Percentiles rank a stretch among this genome's conserved stretches.
phyloP scores from a whole-genome alignment of 92 coral and sea anemone species.

The Parazoanthus darwini region DNA sequence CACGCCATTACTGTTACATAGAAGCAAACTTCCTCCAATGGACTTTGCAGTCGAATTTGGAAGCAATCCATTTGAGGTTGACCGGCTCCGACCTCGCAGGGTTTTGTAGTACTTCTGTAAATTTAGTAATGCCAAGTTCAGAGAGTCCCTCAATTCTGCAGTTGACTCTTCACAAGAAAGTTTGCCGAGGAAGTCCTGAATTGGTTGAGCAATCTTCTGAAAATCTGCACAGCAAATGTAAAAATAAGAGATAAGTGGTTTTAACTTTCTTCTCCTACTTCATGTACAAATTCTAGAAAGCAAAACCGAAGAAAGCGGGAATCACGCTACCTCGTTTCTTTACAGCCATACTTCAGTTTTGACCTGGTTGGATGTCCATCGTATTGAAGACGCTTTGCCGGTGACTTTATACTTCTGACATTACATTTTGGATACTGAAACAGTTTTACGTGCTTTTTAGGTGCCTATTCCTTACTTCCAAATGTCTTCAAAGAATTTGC shows the following conservation, averaged over 20 bases:
- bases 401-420: neutral
- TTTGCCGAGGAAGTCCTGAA: slow-evolving; percentile 81
- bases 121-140: slow-evolving; percentile 80
- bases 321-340: slow-evolving; percentile 75
- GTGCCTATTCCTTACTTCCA: slow-evolving; percentile 2
- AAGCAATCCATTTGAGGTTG: slow-evolving; percentile 54
- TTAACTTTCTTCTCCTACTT: neutral
- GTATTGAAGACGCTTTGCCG: neutral
- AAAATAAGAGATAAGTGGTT: slow-evolving; percentile 11
- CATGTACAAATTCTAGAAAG: neutral
- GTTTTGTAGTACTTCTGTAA: slow-evolving; percentile 88
- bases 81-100: slow-evolving; percentile 70
- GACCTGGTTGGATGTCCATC: too few species aligned
- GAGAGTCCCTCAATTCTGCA: slow-evolving; percentile 87
- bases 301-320: neutral
- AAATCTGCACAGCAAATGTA: slow-evolving; percentile 60
- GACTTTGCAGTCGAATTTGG: slow-evolving; percentile 59
- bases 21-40: slow-evolving; percentile 65
- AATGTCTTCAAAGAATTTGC: neutral
- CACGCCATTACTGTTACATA: slow-evolving; percentile 70
- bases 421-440: neutral
- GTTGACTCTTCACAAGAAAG: slow-evolving; percentile 81
- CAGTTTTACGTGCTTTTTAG: neutral
- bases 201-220: slow-evolving; percentile 77
- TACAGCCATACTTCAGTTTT: slow-evolving; percentile 68